Evolutionary conservation across 2,797 vertebrate genomes (phyloP), one percentile per base, ranked within the genome.

Genomic region (Picus viridis): DNA sequence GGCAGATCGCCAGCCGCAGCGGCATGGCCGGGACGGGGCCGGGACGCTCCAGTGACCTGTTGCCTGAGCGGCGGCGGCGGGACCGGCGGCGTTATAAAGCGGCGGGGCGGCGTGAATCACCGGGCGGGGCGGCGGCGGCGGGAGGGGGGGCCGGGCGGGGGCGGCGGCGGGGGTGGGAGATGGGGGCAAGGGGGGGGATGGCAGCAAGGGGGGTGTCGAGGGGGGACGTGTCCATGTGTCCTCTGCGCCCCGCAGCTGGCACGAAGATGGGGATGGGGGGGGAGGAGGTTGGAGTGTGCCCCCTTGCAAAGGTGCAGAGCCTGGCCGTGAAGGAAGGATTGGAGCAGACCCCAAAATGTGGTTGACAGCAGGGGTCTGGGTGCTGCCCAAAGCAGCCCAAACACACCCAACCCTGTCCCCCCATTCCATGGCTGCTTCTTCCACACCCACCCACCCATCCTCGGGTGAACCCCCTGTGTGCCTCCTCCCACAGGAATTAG

Each of bases 1-100:
- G 86, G 79, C 86, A 89, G 72, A 89, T 73, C 65, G 65, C 58
- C 86, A 83, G 79, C 86, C 79, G 81, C 74, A 89, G 86, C 86
- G 79, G 86, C 86, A 89, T 89, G 86, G 79, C 63, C 53, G 76
- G 65, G 78, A 81, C 57, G 36, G 65, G 36, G 71, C 78, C 77
- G 64, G 64, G 70, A 72, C 77, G 86, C 86, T 88, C 77, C 86
- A 71, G 86, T 34, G 86, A 88, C 86, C 86, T 88, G 86, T 75
- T 88, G 85, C 77, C 69, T 88, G 85, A 68, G 85, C 73, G 77
- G 85, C 77, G 56, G 85, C 56, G 77, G 69, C 76, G 85, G n/a
- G 62, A 29, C 76, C 76, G 75, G 49, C 54, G 34, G 62, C 71
- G 85, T 77, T 87, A 87, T 87, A 87, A 87, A 80, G 76, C 85